Evolutionary conservation across 2,797 vertebrate genomes (phyloP).

Genomic region (Alfaro cultratus): DNA sequence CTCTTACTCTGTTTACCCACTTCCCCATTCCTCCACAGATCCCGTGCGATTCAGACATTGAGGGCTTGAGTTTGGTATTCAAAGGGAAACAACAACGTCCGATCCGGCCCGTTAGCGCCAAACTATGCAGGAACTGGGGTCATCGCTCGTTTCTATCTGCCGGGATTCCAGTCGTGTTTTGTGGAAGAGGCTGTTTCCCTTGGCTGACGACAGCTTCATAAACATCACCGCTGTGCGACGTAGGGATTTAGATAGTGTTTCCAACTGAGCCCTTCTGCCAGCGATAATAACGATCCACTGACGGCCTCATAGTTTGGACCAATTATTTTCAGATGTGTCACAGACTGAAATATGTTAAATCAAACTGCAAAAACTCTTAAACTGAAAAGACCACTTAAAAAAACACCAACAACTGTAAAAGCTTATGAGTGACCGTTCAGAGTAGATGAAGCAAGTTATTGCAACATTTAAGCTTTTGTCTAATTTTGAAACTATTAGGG

Average conservation of each 20-base stretch:
- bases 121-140: slow-evolving; percentile 40
- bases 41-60: slow-evolving; percentile 26
- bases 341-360: slow-evolving; percentile 27
- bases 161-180: slow-evolving; percentile 70
- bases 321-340: slow-evolving; percentile 59
- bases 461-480: background rate
- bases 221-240: slow-evolving; percentile 66
- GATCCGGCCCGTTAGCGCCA: slow-evolving; percentile 25
- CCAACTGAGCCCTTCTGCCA: slow-evolving; percentile 47
- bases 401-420: slow-evolving; percentile 20
- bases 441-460: background rate
- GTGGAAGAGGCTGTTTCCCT: slow-evolving; percentile 70
- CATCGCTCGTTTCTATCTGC: slow-evolving; percentile 55
- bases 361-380: slow-evolving; percentile 39
- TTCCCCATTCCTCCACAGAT: slow-evolving; percentile 49
- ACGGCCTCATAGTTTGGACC: slow-evolving; percentile 28
- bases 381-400: slow-evolving; percentile 24
- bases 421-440: slow-evolving; percentile 24
- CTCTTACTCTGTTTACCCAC: slow-evolving; percentile 25
- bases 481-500: background rate
- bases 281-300: slow-evolving; percentile 64
- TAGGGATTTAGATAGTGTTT: slow-evolving; percentile 57
- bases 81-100: slow-evolving; percentile 26
- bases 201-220: slow-evolving; percentile 72
- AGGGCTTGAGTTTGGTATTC: slow-evolving; percentile 21